A percentile compares a stretch with the other conserved stretches of the same genome.
phyloP scores from a whole-genome alignment of 2,797 vertebrate genomes.

The Amniataba percoides region DNA sequence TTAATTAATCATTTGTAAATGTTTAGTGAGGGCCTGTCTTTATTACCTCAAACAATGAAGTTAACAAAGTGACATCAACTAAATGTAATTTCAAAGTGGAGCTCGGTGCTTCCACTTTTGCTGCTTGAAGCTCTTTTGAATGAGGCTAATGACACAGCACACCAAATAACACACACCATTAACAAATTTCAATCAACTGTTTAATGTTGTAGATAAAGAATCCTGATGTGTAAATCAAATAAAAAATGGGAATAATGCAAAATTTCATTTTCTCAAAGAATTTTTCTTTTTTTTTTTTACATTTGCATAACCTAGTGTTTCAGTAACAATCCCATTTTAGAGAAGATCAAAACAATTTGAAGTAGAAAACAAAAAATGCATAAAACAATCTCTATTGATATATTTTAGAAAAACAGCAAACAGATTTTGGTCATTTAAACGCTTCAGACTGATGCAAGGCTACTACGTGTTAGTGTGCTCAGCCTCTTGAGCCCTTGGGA shows the following conservation, averaged over 20 bases:
- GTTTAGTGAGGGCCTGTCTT: constrained; percentile 3
- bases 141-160: constrained; percentile 74
- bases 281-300: constrained; percentile 81
- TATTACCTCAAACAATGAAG: constrained; percentile 23
- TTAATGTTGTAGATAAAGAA: constrained; percentile 97
- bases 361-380: constrained; percentile 80
- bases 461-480: constrained; percentile 66
- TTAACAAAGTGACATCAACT: constrained; percentile 55
- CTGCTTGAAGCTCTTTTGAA: constrained; percentile 79
- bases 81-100: constrained; percentile 67
- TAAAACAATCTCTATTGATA: constrained; percentile 68
- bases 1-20: constrained; percentile 2
- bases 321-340: constrained; percentile 86
- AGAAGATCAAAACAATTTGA: constrained; percentile 68
- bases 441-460: constrained; percentile 77
- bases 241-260: constrained; percentile 79
- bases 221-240: constrained; percentile 94
- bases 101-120: constrained; percentile 62
- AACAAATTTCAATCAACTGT: constrained; percentile 94
- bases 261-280: constrained; percentile 67
- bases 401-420: constrained; percentile 74
- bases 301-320: constrained; percentile 95
- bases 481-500: constrained; percentile 59
- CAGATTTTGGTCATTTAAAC: constrained; percentile 88
- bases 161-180: constrained; percentile 84